Evolutionary conservation across 2,888 invertebrate genomes (phyloP), one percentile per base, ranked within the genome.

Genomic region (Drosophila gaucha): DNA sequence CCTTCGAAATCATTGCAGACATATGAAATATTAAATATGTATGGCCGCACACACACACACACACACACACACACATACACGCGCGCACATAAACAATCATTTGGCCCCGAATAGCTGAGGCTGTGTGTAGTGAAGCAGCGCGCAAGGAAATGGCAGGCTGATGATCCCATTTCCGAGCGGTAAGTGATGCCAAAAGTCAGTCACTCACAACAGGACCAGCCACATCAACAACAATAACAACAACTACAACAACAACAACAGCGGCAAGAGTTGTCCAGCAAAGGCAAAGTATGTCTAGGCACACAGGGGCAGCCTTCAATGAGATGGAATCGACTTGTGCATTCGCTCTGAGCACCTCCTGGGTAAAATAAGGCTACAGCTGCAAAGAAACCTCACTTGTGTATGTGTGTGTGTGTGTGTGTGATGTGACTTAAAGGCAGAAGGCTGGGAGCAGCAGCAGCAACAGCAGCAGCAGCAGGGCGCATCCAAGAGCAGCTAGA

Each of bases 21-120:
- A 86, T 89, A 90, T 90, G 88, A 90, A 90, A 90, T 90, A 89
- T 89, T 89, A 89, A 89, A 86, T 86, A 88, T 85, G 89, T 88
- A 86, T 86, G 72, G 60, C 56, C 41, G 26, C 55, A 55, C 50
- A 57, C 9, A 57, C 41, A 31, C 47, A 26, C 39, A 22, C 22
- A 52, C 12, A 30, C 28, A 31, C 55, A 56, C 38, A 60, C 46
- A 51, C 30, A 46, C 31, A 26, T 38, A 46, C 12, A 63, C 35
- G 28, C 59, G 31, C 39, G 50, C 63, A 73, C 80, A 88, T 86
- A 88, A 88, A 83, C 78, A 88, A 88, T 83, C 86, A 86, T 83
- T 83, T 86, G 86, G 86, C 74, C 78, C 71, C 68, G 73, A 55
- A 75, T 82, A 67, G 67, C 62, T 74, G 58, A 65, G 59, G 63